Evolutionary conservation across 2,888 invertebrate species (phyloP).

Genomic region (Arenicola marina): DNA sequence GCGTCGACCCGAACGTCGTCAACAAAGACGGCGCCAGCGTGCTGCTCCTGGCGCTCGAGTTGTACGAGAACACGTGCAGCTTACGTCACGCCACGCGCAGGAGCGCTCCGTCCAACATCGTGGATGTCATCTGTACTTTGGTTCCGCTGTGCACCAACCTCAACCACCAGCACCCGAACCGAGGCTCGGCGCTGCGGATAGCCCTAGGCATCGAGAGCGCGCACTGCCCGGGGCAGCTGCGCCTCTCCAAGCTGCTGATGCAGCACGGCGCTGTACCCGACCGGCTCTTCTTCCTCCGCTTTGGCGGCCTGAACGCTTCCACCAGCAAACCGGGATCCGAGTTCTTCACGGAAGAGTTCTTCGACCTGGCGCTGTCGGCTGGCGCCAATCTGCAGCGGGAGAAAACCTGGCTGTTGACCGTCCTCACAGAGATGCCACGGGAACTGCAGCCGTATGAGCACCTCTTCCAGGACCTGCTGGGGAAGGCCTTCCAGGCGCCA

Average conservation of each 20-base stretch:
- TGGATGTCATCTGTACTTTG: constrained; percentile 14
- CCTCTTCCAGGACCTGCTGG: constrained; percentile 16
- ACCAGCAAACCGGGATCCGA: constrained; percentile 16
- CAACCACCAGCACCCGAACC: constrained; percentile 17
- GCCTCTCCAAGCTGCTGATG: constrained; percentile 14
- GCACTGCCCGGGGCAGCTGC: constrained; percentile 10
- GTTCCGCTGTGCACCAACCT: constrained; percentile 10
- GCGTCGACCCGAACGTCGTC: constrained; percentile 1
- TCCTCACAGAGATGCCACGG: constrained; percentile 22
- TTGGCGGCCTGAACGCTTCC: constrained; percentile 21
- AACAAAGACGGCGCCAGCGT: constrained; percentile 19
- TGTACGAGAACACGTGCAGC: constrained; percentile 11
- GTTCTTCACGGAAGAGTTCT: constrained; percentile 21
- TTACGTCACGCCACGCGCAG: constrained; percentile 11
- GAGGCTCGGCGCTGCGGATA: constrained; percentile 16
- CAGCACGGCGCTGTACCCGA: constrained; percentile 27
- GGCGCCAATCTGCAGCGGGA: constrained; percentile 23
- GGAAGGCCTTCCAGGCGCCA: constrained; percentile 8
- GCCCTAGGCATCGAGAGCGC: constrained; percentile 15
- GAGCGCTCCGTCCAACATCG: constrained; percentile 22
- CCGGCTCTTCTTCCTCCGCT: constrained; percentile 24
- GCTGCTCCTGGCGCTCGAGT: constrained; percentile 17
- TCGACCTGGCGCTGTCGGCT: constrained; percentile 13
- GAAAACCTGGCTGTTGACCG: constrained; percentile 21
- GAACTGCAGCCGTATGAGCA: constrained; percentile 19